phyloP scores from a whole-genome alignment of 2,113 vertebrate genomes.

The Galbula dea region DNA sequence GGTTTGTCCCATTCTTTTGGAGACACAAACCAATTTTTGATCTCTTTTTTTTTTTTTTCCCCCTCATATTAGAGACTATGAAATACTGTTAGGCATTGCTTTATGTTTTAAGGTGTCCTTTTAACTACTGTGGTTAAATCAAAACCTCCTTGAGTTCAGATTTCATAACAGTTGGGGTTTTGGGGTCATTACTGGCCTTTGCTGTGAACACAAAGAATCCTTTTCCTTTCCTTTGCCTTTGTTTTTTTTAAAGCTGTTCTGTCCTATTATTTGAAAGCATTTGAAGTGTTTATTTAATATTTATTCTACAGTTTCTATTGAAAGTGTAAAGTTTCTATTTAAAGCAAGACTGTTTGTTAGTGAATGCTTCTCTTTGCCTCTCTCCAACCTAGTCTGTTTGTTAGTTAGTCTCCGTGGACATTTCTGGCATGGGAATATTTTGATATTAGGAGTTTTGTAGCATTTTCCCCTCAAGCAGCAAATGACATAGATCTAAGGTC shows the following conservation, averaged over 20 bases:
- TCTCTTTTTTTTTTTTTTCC: slow-evolving; percentile 33
- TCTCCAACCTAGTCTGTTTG: slow-evolving; percentile 41
- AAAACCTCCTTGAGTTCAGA: slow-evolving; percentile 21
- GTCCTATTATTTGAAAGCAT: slow-evolving; percentile 18
- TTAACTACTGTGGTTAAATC: slow-evolving; percentile 31
- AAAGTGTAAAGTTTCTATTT: slow-evolving; percentile 58
- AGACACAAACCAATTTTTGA: neutral
- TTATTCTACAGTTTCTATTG: slow-evolving; percentile 56
- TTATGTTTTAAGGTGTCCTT: slow-evolving; percentile 24
- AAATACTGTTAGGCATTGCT: neutral
- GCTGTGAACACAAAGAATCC: slow-evolving; percentile 21
- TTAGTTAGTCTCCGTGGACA: slow-evolving; percentile 53
- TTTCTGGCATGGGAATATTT: slow-evolving; percentile 63
- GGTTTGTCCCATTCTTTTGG: neutral
- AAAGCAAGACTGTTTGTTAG: slow-evolving; percentile 32
- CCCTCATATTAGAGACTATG: neutral
- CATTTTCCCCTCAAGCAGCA: slow-evolving; percentile 7
- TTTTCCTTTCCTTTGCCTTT: slow-evolving; percentile 16
- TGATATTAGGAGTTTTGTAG: slow-evolving; percentile 54
- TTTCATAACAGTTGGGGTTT: slow-evolving; percentile 32
- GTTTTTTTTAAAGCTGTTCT: neutral
- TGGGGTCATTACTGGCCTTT: slow-evolving; percentile 27
- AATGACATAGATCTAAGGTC: slow-evolving; percentile 10
- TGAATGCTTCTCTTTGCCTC: slow-evolving; percentile 51
- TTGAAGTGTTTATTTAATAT: slow-evolving; percentile 50